Conservation (phyloP, 1,140 invertebrate genomes). For the Musca vetustissima region DNA sequence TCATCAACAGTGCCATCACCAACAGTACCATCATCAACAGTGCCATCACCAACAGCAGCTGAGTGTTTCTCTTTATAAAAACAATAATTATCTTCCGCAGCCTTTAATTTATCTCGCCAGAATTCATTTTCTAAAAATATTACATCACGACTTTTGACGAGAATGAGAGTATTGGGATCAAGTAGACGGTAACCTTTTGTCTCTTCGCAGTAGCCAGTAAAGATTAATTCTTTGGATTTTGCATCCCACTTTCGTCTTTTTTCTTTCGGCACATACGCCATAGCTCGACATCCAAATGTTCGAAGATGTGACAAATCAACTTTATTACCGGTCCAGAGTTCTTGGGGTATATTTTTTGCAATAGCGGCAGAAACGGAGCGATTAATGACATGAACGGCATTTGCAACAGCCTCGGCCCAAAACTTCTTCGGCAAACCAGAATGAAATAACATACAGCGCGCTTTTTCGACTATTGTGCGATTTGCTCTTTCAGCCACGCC, state of each 20-base stretch:
- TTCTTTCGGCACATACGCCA: constrained; percentile 49
- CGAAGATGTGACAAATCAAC: constrained; percentile 35
- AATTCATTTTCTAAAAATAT: constrained; percentile 38
- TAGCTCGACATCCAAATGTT: constrained; percentile 54
- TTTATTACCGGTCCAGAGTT: constrained; percentile 40
- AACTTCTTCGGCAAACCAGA: constrained; percentile 44
- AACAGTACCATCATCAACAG: not conserved
- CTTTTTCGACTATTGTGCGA: constrained; percentile 39
- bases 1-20: not conserved
- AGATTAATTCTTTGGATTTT: constrained; percentile 43
- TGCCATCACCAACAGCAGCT: not conserved
- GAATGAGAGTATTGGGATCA: constrained; percentile 38
- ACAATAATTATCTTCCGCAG: not conserved
- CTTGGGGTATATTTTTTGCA: constrained; percentile 29
- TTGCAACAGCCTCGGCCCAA: constrained; percentile 57
- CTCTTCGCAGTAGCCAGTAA: constrained; percentile 55
- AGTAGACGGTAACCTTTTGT: constrained; percentile 53
- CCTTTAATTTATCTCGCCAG: constrained; percentile 10
- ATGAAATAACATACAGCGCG: constrained; percentile 46
- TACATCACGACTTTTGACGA: constrained; percentile 42
- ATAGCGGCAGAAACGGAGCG: constrained; percentile 36
- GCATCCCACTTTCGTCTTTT: constrained; percentile 47
- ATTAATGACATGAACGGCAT: constrained; percentile 56
- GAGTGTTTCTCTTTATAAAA: constrained; percentile 5
- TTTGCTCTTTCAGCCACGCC: constrained; percentile 41